Conservation (phyloP, 2,113 vertebrate genomes). For the Etheostoma cragini region DNA sequence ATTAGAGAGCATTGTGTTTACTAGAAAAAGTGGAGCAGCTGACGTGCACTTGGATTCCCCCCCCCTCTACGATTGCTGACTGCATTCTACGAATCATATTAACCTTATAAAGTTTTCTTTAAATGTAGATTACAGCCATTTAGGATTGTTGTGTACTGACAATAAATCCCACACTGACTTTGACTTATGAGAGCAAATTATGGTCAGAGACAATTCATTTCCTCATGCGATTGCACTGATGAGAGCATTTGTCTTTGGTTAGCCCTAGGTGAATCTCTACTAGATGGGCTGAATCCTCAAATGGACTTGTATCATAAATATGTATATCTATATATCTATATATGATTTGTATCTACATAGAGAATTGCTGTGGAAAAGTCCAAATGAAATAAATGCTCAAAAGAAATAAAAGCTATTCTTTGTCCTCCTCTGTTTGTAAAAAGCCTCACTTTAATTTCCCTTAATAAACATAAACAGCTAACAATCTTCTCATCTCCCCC, state of each 20-base stretch:
- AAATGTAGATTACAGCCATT: constrained; percentile 14
- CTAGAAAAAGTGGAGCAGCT: neutral
- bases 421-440: constrained; percentile 48
- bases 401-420: constrained; percentile 45
- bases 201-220: constrained; percentile 76
- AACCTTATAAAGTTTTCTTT: constrained; percentile 26
- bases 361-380: constrained; percentile 11
- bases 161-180: constrained; percentile 73
- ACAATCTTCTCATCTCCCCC: constrained; percentile 25
- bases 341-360: constrained; percentile 31
- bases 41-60: constrained; percentile 19
- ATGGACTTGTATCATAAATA: constrained; percentile 15
- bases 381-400: constrained; percentile 36
- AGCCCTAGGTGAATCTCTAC: constrained; percentile 58
- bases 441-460: constrained; percentile 47
- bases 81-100: constrained; percentile 3
- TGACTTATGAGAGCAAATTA: constrained; percentile 79
- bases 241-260: constrained; percentile 67
- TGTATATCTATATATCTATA: neutral
- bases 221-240: constrained; percentile 72
- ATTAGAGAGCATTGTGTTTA: constrained; percentile 9
- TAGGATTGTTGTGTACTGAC: constrained; percentile 39
- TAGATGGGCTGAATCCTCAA: constrained; percentile 68
- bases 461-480: constrained; percentile 69
- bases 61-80: constrained; percentile 1